Evolutionary conservation across 2,797 vertebrate species (phyloP), one percentile per base, ranked within the genome.

Genomic region (Odontamblyopus lacepedii): DNA sequence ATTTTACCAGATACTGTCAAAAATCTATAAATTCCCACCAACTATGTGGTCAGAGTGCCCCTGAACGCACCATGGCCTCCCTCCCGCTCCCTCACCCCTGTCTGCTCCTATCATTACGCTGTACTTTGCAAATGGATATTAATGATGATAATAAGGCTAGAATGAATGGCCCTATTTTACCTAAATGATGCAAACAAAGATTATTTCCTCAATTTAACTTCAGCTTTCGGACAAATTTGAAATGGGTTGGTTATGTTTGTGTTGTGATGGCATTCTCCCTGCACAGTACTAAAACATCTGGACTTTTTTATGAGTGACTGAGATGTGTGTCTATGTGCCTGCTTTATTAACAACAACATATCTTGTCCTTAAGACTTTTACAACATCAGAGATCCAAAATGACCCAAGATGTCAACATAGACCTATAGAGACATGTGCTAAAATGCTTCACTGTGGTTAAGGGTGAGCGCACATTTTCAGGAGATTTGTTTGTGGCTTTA

Each of bases 401-500:
- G 23, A 27, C 41, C 12, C 4, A 48, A 63, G 19, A 48, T 48
- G 23, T 78, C 62, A 68, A 79, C 81, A 75, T 74, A 77, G 79
- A 66, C 63, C 79, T 48, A 66, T 76, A 74, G 78, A 86, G 60
- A 56, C 87, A 87, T 88, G 75, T 81, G 90, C 82, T 78, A 70
- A 85, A 87, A 79, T 79, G 84, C 81, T 90, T 86, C 75, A 73
- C 68, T 75, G 85, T n/a, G 83, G 86, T 90, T 86, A 79, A 80
- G 67, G 70, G 78, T 65, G 82, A 77, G 79, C 77, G 85, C 56
- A 78, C 75, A 75, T 89, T 89, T 90, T 81, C 87, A 86, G 83
- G 75, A 88, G 85, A 89, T 88, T 89, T 89, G 84, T 87, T 86
- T 77, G 82, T 90, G 79, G 83, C 74, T 79, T 84, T 7, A 8